Conservation (phyloP, 2,113 vertebrate species). For the Butorides virescens region DNA sequence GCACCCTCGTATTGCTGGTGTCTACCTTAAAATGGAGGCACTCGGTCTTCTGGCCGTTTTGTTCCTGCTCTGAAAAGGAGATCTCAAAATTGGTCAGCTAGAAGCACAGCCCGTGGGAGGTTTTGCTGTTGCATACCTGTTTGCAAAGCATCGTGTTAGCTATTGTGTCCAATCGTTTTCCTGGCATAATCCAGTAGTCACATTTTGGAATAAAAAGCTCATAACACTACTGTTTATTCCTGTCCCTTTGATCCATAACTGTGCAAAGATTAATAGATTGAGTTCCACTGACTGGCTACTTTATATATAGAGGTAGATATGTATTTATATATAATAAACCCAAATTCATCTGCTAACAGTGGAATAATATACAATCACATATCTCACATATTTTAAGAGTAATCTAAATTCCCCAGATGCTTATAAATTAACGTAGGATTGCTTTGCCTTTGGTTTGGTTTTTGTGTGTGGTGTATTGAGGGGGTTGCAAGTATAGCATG, state of each 20-base stretch:
- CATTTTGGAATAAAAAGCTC: neutral
- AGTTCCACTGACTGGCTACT: neutral
- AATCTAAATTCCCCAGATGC: conserved; percentile 14
- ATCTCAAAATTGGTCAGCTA: neutral
- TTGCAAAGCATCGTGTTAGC: neutral
- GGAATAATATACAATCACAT: conserved; percentile 21
- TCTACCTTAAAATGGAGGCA: neutral
- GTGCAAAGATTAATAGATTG: neutral
- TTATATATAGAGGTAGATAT: neutral
- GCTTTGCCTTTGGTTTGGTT: neutral
- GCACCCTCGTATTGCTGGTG: neutral
- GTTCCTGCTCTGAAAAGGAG: neutral
- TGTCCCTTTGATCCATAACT: neutral
- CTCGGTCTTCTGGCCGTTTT: neutral
- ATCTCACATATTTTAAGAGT: conserved; percentile 33
- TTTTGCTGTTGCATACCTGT: neutral
- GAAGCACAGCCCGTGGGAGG: neutral
- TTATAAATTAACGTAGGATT: neutral
- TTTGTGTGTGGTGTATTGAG: neutral
- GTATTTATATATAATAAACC: neutral
- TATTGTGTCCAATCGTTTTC: neutral
- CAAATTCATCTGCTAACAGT: neutral
- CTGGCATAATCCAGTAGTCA: neutral
- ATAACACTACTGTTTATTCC: neutral
- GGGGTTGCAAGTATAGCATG: neutral